phyloP scores from a whole-genome alignment of 2,797 vertebrate genomes.

The Rallus crepitans region DNA sequence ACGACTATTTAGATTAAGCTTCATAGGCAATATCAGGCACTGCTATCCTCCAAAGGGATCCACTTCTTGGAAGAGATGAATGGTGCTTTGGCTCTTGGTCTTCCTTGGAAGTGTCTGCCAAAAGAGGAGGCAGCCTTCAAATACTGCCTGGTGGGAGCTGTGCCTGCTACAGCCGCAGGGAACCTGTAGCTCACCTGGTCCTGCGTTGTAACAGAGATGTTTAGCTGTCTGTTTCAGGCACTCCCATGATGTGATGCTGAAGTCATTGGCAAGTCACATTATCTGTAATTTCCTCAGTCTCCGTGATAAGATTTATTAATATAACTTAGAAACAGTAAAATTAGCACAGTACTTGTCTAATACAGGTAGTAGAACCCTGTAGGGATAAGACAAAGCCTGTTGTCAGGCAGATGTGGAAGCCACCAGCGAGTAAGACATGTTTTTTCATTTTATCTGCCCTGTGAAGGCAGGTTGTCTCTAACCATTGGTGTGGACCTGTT shows the following conservation, averaged over 20 bases:
- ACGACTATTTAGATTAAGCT: background rate
- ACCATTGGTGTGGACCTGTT: background rate
- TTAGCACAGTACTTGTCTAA: conserved; percentile 2
- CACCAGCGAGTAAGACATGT: background rate
- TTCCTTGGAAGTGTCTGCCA: background rate
- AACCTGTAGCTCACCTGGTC: background rate
- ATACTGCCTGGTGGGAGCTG: background rate
- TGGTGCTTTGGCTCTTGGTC: background rate
- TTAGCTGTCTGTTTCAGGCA: conserved; percentile 11
- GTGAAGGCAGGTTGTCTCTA: background rate
- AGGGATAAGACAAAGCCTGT: background rate
- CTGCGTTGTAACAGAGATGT: background rate
- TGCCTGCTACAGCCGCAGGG: conserved; percentile 36
- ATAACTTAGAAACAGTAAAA: background rate
- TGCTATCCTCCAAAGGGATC: background rate
- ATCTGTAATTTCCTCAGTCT: background rate
- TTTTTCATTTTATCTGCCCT: background rate
- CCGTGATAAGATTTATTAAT: background rate
- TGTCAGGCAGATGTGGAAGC: background rate
- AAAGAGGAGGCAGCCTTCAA: conserved; percentile 18
- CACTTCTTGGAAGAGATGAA: background rate
- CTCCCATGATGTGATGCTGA: background rate
- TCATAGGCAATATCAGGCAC: background rate
- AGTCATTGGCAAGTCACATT: background rate
- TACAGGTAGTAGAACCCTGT: background rate